Percentiles rank a stretch among this genome's conserved stretches.
Conservation (phyloP, 2,113 vertebrate species). For the Lepus americanus region DNA sequence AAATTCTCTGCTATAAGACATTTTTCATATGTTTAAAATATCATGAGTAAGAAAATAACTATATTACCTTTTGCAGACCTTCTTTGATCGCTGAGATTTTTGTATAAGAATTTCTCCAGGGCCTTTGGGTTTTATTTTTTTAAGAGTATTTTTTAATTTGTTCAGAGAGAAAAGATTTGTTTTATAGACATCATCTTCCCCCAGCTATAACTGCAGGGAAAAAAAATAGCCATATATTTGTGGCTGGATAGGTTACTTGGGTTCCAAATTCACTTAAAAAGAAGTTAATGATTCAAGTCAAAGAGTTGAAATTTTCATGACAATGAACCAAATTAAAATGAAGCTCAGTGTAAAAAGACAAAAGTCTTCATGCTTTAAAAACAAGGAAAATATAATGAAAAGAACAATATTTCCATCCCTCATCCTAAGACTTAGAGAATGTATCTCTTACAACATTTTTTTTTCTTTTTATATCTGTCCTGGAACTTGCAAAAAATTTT, state of each 20-base stretch:
- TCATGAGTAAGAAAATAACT: not conserved
- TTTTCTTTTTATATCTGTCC: not conserved
- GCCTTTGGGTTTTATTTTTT: not conserved
- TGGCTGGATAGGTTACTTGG: not conserved
- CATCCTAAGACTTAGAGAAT: not conserved
- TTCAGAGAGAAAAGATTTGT: not conserved
- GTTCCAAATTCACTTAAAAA: constrained; percentile 55
- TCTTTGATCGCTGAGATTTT: not conserved
- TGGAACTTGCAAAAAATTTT: constrained; percentile 1
- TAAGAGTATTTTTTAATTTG: not conserved
- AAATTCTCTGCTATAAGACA: not conserved
- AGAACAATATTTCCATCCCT: not conserved
- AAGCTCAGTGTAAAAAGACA: not conserved
- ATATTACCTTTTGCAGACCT: not conserved
- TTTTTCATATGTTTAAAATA: not conserved
- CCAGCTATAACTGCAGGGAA: not conserved
- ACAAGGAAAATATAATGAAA: not conserved
- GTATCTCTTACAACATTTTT: not conserved
- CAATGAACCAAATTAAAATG: constrained; percentile 45
- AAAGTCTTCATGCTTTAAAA: not conserved
- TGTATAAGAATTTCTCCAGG: not conserved
- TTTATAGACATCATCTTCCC: not conserved
- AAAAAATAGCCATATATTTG: not conserved
- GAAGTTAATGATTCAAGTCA: constrained; percentile 54
- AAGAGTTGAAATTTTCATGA: constrained; percentile 43